phyloP scores from a whole-genome alignment of 2,797 vertebrate species.

The Labeo calbasu region DNA sequence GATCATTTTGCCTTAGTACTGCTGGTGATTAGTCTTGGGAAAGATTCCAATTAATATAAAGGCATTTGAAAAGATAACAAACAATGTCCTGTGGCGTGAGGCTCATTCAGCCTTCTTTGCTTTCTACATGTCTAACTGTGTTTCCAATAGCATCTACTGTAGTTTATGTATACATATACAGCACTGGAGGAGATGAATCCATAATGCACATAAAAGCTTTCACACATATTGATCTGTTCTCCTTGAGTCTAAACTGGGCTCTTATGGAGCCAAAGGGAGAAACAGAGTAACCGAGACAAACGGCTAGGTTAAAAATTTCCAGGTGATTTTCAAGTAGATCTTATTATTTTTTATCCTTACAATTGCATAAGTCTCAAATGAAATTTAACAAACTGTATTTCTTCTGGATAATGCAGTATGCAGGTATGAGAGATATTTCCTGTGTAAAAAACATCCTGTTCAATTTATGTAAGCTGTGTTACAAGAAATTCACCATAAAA shows the following conservation, averaged over 20 bases:
- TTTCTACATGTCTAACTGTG: background rate
- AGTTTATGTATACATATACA: slow-evolving; percentile 19
- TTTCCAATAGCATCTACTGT: background rate
- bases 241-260: slow-evolving; percentile 22
- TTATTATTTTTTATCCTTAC: background rate
- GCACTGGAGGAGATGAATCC: slow-evolving; percentile 10
- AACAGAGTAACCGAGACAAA: background rate
- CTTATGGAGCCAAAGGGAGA: slow-evolving; percentile 22
- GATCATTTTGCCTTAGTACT: background rate
- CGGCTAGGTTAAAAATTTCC: background rate
- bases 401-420: background rate
- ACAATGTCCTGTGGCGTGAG: background rate
- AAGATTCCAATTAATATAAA: slow-evolving; percentile 6
- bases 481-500: background rate
- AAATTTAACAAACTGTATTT: slow-evolving; percentile 9
- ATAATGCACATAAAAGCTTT: slow-evolving; percentile 38
- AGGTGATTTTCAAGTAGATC: background rate
- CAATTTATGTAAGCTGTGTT: background rate
- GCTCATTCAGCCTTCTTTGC: background rate
- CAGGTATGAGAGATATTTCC: background rate
- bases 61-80: background rate
- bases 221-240: slow-evolving; percentile 16
- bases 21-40: slow-evolving; percentile 2
- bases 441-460: background rate
- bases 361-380: background rate